Conservation (phyloP, 2,113 vertebrate genomes). For the Lates calcarifer region DNA sequence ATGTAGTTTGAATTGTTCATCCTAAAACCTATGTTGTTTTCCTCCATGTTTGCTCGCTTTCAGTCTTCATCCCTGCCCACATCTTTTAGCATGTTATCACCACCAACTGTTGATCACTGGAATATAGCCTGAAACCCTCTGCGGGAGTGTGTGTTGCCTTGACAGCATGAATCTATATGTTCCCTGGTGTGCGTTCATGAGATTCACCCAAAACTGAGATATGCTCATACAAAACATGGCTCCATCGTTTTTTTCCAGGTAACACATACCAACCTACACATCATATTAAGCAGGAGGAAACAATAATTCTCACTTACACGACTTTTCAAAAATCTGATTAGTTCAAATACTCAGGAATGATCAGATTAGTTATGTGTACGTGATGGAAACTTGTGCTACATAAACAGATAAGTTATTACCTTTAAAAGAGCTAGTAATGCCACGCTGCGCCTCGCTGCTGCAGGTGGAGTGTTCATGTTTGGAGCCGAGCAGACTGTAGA, state of each 20-base stretch:
- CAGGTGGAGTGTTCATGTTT: not conserved
- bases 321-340: not conserved
- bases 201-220: not conserved
- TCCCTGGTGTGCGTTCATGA: not conserved
- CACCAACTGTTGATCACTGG: not conserved
- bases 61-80: not conserved
- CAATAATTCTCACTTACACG: not conserved
- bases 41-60: not conserved
- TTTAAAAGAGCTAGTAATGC: not conserved
- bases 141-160: not conserved
- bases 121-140: not conserved
- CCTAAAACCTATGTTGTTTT: not conserved
- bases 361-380: not conserved
- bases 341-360: too few species aligned
- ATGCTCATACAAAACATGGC: not conserved
- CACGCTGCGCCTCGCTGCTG: rapidly evolving
- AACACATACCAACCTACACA: not conserved
- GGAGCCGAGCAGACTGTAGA: slow-evolving; percentile 21
- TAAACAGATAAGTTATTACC: not conserved
- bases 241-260: not conserved
- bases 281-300: not conserved
- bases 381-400: too few species aligned
- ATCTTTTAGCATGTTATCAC: not conserved
- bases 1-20: too few species aligned
- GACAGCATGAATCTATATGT: not conserved